A percentile compares a stretch with the other conserved stretches of the same genome.
phyloP scores from a whole-genome alignment of 2,888 invertebrate species.

The Ypsolopha sequella region DNA sequence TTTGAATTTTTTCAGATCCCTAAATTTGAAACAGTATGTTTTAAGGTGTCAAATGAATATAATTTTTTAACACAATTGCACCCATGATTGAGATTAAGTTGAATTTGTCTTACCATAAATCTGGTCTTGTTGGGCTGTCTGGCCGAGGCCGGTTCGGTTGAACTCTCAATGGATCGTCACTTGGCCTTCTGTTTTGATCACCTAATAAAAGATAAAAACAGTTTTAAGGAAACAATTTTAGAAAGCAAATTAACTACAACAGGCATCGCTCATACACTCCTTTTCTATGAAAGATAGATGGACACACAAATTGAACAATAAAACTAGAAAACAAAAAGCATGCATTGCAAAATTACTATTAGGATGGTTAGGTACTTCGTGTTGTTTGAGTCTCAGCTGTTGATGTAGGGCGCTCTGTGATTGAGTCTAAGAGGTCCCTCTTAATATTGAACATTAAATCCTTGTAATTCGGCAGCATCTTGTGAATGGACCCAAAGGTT shows the following conservation, averaged over 20 bases:
- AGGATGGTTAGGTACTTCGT: constrained; percentile 23
- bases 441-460: constrained; percentile 73
- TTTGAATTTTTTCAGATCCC: too few species aligned
- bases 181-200: constrained; percentile 19
- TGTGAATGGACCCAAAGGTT: constrained; percentile 69
- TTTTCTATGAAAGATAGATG: too few species aligned
- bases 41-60: too few species aligned
- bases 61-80: too few species aligned
- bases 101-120: constrained; percentile 38
- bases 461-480: constrained; percentile 75
- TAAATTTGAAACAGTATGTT: too few species aligned
- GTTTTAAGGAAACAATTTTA: too few species aligned
- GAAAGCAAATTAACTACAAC: too few species aligned
- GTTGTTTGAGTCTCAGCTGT: constrained; percentile 62
- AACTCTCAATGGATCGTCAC: constrained; percentile 44
- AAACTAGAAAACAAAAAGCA: too few species aligned
- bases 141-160: constrained; percentile 42
- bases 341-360: too few species aligned
- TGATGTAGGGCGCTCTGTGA: constrained; percentile 49
- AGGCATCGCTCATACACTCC: too few species aligned
- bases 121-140: constrained; percentile 24
- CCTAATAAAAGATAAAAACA: too few species aligned
- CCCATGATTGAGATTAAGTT: background rate
- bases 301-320: too few species aligned
- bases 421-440: constrained; percentile 76